Conservation (phyloP, 2,888 invertebrate genomes). For the Andricus curvator region DNA sequence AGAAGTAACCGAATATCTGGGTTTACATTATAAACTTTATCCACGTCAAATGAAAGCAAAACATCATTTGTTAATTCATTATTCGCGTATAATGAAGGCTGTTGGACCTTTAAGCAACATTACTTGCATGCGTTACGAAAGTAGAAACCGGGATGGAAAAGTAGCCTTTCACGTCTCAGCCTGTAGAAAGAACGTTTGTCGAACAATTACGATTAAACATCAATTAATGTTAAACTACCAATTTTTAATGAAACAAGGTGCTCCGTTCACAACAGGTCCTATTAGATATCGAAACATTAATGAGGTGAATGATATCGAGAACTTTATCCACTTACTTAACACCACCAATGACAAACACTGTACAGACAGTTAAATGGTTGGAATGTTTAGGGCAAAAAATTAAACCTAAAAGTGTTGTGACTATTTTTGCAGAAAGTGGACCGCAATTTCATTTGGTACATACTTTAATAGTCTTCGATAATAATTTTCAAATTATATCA, state of each 20-base stretch:
- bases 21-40: no score
- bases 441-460: slow-evolving; percentile 43
- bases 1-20: slow-evolving; percentile 49
- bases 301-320: no score
- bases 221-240: slow-evolving; percentile 46
- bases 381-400: slow-evolving; percentile 21
- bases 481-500: slow-evolving; percentile 15
- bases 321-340: no score
- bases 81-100: slow-evolving; percentile 46
- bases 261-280: background rate
- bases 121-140: slow-evolving; percentile 52
- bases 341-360: no score
- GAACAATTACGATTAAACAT: slow-evolving; percentile 13
- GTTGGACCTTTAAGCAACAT: slow-evolving; percentile 49
- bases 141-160: slow-evolving; percentile 49
- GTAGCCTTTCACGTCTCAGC: slow-evolving; percentile 43
- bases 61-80: slow-evolving; percentile 47
- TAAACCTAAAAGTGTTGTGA: slow-evolving; percentile 44
- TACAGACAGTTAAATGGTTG: no score
- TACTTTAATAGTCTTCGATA: slow-evolving; percentile 41
- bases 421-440: slow-evolving; percentile 42
- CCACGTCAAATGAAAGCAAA: no score
- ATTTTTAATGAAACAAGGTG: slow-evolving; percentile 26
- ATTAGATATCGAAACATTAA: no score
- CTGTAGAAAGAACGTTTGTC: slow-evolving; percentile 32